Conservation (phyloP, 2,888 invertebrate genomes). For the Lapara coniferarum region DNA sequence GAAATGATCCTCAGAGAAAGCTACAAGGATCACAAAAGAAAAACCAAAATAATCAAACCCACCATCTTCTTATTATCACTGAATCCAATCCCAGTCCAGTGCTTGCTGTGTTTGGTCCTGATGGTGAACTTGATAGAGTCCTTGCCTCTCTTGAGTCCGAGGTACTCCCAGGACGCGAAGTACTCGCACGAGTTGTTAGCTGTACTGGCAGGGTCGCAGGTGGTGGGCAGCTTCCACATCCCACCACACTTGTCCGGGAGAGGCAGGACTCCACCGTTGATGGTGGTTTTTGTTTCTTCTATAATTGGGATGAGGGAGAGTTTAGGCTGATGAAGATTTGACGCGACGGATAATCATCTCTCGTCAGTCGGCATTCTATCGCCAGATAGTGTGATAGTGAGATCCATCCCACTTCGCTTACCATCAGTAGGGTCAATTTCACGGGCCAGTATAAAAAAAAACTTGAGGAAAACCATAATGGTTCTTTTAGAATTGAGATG, state of each 20-base stretch:
- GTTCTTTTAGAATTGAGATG: too few relatives aligned
- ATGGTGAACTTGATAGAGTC: conserved; percentile 92
- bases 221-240: conserved; percentile 89
- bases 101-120: conserved; percentile 88
- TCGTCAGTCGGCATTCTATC: too few relatives aligned
- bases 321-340: too few relatives aligned
- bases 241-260: conserved; percentile 87
- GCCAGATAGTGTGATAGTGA: too few relatives aligned
- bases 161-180: conserved; percentile 91
- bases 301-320: conserved; percentile 31
- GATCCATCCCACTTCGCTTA: too few relatives aligned
- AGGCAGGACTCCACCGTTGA: conserved; percentile 65
- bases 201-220: conserved; percentile 85
- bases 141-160: conserved; percentile 83
- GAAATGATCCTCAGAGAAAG: too few relatives aligned
- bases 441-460: too few relatives aligned
- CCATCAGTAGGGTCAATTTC: too few relatives aligned
- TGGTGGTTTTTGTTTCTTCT: conserved; percentile 77
- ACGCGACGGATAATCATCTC: too few relatives aligned
- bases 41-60: conserved; percentile 30
- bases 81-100: conserved; percentile 96
- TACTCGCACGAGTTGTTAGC: conserved; percentile 89
- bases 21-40: too few relatives aligned
- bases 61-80: conserved; percentile 93
- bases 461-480: too few relatives aligned